Conservation (phyloP, 2,797 vertebrate species). For the Oophaga sylvatica region DNA sequence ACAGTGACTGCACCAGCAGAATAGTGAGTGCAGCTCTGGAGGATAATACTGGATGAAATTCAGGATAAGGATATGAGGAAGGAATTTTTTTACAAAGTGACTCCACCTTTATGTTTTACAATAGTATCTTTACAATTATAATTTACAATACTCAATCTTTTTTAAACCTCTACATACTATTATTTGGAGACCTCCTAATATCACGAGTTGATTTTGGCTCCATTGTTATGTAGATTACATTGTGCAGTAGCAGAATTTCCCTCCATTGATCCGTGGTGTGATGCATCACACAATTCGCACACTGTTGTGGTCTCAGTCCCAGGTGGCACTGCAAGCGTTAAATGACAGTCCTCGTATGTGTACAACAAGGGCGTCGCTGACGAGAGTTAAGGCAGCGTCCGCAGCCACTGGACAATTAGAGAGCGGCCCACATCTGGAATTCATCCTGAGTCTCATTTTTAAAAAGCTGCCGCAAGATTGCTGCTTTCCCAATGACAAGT, state of each 20-base stretch:
- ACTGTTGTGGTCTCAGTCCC: not conserved
- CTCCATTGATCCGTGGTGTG: not conserved
- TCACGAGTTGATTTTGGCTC: not conserved
- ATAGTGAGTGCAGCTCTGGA: too few species aligned
- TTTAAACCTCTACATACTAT: too few species aligned
- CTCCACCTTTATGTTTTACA: too few species aligned
- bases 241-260: not conserved
- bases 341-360: constrained; percentile 24
- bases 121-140: too few species aligned
- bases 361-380: not conserved
- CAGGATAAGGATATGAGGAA: too few species aligned
- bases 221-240: not conserved
- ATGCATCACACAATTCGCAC: not conserved
- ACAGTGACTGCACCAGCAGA: not conserved
- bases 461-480: constrained; percentile 57
- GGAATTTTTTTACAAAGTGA: too few species aligned
- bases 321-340: constrained; percentile 6
- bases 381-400: not conserved
- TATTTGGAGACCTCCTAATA: not conserved
- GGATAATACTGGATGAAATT: too few species aligned
- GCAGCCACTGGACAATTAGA: constrained; percentile 53
- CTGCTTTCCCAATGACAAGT: constrained; percentile 52
- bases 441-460: constrained; percentile 45
- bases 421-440: constrained; percentile 50
- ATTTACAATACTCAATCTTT: too few species aligned